phyloP scores from a whole-genome alignment of 2,113 vertebrate genomes.

The Mirounga angustirostris region DNA sequence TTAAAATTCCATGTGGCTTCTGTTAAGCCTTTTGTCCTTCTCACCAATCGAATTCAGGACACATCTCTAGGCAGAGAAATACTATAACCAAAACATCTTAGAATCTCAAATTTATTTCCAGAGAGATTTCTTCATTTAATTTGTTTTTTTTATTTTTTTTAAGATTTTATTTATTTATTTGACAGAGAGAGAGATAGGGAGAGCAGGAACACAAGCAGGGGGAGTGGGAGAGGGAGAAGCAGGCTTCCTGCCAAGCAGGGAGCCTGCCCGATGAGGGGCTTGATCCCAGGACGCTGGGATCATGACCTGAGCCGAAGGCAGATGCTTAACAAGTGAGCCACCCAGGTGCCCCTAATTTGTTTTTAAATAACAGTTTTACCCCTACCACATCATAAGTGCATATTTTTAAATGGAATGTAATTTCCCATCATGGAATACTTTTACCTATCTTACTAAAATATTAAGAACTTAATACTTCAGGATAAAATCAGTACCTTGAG shows the following conservation, averaged over 20 bases:
- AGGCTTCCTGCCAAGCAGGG: no score
- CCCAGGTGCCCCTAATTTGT: background rate
- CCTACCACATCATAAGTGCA: background rate
- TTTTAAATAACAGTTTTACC: background rate
- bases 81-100: conserved; percentile 22
- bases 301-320: no score
- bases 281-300: no score
- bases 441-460: conserved; percentile 12
- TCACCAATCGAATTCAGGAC: background rate
- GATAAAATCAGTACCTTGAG: conserved; percentile 48
- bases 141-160: background rate
- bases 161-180: no score
- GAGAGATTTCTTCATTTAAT: conserved; percentile 42
- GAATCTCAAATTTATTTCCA: conserved; percentile 29
- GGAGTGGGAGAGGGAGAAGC: no score
- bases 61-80: conserved; percentile 5
- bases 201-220: no score
- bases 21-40: conserved; percentile 34
- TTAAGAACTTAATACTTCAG: conserved; percentile 29
- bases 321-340: no score
- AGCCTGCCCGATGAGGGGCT: no score
- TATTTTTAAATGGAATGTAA: background rate
- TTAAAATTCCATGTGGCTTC: background rate
- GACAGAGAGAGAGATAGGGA: no score
- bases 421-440: background rate